These are phyloP conservation scores for Nesometra sesokonis DNA, from an alignment of 35 echinoderm and acorn worm genomes.

Conservation along the genomic window DNA sequence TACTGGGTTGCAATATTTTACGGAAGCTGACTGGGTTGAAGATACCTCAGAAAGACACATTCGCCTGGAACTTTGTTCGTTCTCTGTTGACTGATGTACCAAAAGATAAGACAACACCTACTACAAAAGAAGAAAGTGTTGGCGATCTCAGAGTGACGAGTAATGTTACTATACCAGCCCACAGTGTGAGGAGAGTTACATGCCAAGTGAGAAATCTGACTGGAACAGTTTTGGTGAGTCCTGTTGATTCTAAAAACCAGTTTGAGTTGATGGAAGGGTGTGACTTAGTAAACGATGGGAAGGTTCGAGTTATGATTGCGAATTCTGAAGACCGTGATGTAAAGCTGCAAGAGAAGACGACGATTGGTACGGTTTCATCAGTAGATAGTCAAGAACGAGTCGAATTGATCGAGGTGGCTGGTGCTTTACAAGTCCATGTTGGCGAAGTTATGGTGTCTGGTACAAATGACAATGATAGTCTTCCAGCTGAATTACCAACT, in stretches of 20 bases:
- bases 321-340: background rate
- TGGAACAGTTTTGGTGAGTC: background rate
- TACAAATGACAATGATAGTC: too few species aligned
- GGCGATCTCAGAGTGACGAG: background rate
- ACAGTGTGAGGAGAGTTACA: background rate
- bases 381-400: background rate
- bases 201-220: background rate
- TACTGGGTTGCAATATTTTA: slow-evolving; percentile 19
- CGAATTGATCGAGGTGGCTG: background rate
- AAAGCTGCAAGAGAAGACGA: background rate
- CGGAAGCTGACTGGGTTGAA: background rate
- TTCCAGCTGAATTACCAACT: too few species aligned
- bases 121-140: background rate
- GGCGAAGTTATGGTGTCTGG: background rate
- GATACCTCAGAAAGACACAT: background rate
- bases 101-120: background rate
- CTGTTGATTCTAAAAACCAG: background rate
- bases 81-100: background rate
- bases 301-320: background rate
- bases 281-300: background rate
- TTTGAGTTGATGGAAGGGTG: background rate
- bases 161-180: background rate
- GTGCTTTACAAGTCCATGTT: background rate
- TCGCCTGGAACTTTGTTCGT: background rate
- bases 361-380: background rate